phyloP scores from a whole-genome alignment of 2,888 invertebrate genomes.

The Endomychus coccineus region DNA sequence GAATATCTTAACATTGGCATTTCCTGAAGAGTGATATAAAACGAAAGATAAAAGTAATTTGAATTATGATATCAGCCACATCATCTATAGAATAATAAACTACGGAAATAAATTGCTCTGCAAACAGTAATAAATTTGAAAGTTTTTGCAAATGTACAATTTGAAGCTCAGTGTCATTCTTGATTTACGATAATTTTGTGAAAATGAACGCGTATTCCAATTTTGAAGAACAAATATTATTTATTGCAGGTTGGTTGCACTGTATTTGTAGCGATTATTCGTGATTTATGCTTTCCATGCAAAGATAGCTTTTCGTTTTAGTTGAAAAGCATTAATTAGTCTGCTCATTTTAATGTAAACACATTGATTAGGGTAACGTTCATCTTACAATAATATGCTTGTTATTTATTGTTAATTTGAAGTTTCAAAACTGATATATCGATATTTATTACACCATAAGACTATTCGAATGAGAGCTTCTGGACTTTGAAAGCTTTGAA shows the following conservation, averaged over 20 bases:
- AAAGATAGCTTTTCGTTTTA: conserved; percentile 33
- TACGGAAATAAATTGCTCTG: conserved; percentile 35
- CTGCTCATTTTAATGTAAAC: too few species aligned
- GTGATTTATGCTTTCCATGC: conserved; percentile 32
- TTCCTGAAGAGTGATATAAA: conserved; percentile 11
- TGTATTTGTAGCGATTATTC: conserved; percentile 36
- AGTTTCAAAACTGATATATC: too few species aligned
- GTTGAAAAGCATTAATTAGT: too few species aligned
- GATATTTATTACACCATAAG: too few species aligned
- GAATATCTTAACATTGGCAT: too few species aligned
- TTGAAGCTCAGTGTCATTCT: conserved; percentile 41
- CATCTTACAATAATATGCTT: too few species aligned
- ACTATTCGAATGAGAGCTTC: too few species aligned
- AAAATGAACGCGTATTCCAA: conserved; percentile 43
- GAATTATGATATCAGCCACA: conserved; percentile 13
- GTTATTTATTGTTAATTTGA: too few species aligned
- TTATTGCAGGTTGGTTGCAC: conserved; percentile 37
- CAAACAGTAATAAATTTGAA: conserved; percentile 37
- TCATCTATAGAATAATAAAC: conserved; percentile 28
- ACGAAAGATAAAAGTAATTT: conserved; percentile 12
- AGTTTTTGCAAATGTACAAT: conserved; percentile 37
- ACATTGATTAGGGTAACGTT: too few species aligned
- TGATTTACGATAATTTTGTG: conserved; percentile 44
- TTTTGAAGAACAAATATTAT: conserved; percentile 43
- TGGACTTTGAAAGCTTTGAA: too few species aligned